Evolutionary conservation across 2,888 invertebrate genomes (phyloP), one percentile per base, ranked within the genome.

Genomic region (Acleris cristana): DNA sequence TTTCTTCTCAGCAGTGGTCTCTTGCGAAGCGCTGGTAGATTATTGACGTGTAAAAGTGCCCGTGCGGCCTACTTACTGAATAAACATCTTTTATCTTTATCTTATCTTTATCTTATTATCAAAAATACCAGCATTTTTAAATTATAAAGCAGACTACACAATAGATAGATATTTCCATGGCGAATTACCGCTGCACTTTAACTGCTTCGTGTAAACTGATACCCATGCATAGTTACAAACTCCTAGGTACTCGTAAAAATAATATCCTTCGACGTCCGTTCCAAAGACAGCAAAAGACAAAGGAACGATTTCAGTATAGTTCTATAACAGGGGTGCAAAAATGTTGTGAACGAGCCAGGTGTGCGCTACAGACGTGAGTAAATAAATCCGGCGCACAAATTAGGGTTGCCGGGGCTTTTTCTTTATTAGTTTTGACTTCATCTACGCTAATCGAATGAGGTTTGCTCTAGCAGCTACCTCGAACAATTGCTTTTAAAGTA

Each of bases 261-360:
- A 48, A 34, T 56, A 52, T 53, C 53, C 19, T 34, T 45, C 49
- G 40, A 34, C 54, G 63, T 58, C 57, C 58, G 49, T 67, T 67
- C 18, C 58, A 23, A 63, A 58, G 49, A 67, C 67, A 63, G 48
- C 40, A 34, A 67, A 59, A 59, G 67, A 67, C 63, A 63, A 58
- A 66, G 66, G 52, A 63, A 67, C 54, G 58, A 67, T 63, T 67
- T 63, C 53, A 67, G 67, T 67, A 34, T 54, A 53, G 67, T 67
- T 49, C 56, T 68, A 74, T 72, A 70, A 72, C 71, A 62, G 74
- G 74, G 73, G 72, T 74, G 73, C 73, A 75, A 75, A 78, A 78
- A 73, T 75, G 75, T 76, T 76, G 74, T 73, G 74, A 76, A 74
- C 72, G 74, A 74, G 72, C 66, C 76, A 77, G 76, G 75, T 77